phyloP scores from a whole-genome alignment of 35 echinoderm and acorn worm genomes.

The Apostichopus parvimensis region DNA sequence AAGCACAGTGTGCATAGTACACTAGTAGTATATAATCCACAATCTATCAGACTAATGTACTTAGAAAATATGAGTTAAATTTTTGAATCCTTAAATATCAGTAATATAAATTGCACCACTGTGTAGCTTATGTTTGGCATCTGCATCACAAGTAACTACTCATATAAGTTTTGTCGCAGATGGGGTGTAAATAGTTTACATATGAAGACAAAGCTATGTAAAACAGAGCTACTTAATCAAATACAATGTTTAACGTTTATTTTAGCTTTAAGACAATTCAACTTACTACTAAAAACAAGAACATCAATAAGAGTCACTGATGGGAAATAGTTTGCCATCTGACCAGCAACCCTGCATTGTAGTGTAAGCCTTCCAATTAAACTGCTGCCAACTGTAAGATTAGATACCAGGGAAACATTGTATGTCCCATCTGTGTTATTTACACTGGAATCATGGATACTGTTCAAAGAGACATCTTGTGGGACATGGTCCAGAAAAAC shows the following conservation, averaged over 20 bases:
- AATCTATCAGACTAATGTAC: too few species aligned
- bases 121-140: too few species aligned
- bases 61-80: too few species aligned
- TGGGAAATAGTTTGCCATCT: not conserved
- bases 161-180: too few species aligned
- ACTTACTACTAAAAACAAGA: not conserved
- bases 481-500: not conserved
- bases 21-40: too few species aligned
- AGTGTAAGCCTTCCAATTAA: not conserved
- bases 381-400: not conserved
- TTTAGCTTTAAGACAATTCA: not conserved
- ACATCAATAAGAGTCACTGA: not conserved
- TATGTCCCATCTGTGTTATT: not conserved
- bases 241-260: not conserved
- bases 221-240: too few species aligned
- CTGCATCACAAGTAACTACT: too few species aligned
- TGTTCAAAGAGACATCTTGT: not conserved
- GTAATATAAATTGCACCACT: too few species aligned
- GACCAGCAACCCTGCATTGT: not conserved
- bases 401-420: not conserved
- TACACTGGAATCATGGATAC: not conserved
- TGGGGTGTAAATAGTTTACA: too few species aligned
- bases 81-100: too few species aligned
- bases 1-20: too few species aligned
- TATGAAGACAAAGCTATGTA: too few species aligned